Evolutionary conservation across 2,888 invertebrate species (phyloP).

Genomic region (Oscheius sp.): DNA sequence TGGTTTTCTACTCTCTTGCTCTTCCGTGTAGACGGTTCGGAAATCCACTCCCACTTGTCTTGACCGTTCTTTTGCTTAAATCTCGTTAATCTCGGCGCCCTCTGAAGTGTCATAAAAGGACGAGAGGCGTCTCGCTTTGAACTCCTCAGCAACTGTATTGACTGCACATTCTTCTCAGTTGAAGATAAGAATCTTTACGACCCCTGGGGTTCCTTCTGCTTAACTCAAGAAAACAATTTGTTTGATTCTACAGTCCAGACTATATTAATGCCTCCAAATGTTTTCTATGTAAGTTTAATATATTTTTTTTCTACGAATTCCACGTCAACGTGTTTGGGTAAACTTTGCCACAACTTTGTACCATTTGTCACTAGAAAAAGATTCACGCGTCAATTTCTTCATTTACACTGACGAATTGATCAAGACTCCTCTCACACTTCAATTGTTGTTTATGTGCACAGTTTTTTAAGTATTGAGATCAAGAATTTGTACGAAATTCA

Average conservation of each 20-base stretch:
- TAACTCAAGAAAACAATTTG: conserved; percentile 17
- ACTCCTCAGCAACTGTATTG: background rate
- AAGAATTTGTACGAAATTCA: background rate
- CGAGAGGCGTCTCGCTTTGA: background rate
- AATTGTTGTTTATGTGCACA: no score
- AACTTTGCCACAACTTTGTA: no score
- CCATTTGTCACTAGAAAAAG: no score
- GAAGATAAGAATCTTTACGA: conserved; percentile 28
- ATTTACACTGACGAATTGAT: no score
- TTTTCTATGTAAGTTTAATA: background rate
- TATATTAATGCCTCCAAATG: conserved; percentile 24
- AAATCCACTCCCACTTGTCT: background rate
- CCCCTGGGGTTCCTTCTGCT: background rate
- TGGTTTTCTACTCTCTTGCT: conserved; percentile 10
- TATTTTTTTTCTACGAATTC: no score
- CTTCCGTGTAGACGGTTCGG: background rate
- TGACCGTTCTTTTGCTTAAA: background rate
- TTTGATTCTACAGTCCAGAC: background rate
- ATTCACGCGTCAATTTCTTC: no score
- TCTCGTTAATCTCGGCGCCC: background rate
- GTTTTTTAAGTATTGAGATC: no score
- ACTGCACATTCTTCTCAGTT: background rate
- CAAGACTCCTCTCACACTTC: no score
- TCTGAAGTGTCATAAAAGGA: background rate
- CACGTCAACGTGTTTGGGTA: no score